A percentile compares a stretch with the other conserved stretches of the same genome.
phyloP scores from a whole-genome alignment of 2,797 vertebrate species.

The Acipenser ruthenus region DNA sequence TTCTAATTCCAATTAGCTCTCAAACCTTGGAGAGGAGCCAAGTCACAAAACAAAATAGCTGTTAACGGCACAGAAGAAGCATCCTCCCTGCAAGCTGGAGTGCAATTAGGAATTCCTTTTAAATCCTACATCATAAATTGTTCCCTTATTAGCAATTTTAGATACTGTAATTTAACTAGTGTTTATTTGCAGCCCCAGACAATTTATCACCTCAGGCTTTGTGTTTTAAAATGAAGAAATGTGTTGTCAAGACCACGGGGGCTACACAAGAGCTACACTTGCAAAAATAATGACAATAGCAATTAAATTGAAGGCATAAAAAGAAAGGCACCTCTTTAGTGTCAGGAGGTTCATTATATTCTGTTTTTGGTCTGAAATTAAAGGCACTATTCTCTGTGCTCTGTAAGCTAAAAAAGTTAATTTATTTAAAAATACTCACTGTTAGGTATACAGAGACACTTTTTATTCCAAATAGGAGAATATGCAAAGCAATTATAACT shows the following conservation, averaged over 20 bases:
- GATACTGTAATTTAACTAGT: conserved; percentile 84
- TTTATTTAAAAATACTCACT: too few relatives aligned
- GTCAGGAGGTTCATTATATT: conserved; percentile 57
- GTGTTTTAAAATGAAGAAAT: conserved; percentile 49
- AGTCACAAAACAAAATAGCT: conserved; percentile 52
- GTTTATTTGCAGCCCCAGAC: conserved; percentile 93
- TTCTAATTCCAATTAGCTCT: conserved; percentile 99
- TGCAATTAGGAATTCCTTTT: conserved; percentile 91
- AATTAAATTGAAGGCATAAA: conserved; percentile 68
- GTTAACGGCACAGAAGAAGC: conserved; percentile 54
- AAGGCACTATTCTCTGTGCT: too few relatives aligned
- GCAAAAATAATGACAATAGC: conserved; percentile 53
- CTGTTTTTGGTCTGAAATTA: conserved; percentile 60
- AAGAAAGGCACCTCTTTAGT: conserved; percentile 55
- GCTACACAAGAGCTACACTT: conserved; percentile 63
- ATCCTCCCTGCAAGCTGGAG: conserved; percentile 86
- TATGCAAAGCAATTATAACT: too few relatives aligned
- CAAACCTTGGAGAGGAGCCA: conserved; percentile 87
- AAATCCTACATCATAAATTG: conserved; percentile 97
- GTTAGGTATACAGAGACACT: too few relatives aligned
- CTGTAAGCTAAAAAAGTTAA: too few relatives aligned
- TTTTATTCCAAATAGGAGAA: too few relatives aligned
- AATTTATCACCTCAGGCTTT: conserved; percentile 78
- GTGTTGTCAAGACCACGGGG: conserved; percentile 62
- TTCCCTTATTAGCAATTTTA: conserved; percentile 87